Base-by-base conservation (phyloP, 2,888 invertebrate genomes). In the Sepiola atlantica region DNA sequence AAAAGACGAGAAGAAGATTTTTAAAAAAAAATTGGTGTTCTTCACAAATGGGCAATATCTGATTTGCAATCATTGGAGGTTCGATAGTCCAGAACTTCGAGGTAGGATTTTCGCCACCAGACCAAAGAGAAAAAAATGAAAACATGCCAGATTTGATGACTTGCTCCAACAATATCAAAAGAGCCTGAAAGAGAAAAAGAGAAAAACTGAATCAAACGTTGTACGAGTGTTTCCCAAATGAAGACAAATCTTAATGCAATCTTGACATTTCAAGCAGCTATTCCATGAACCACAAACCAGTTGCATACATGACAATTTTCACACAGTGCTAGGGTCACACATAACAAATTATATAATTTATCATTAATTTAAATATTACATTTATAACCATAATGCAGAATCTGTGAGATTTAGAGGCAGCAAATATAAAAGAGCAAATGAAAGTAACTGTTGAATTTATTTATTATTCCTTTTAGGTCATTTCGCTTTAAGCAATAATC, bases 91-190 rank as follows among this genome's bases (percentile, higher is more conserved):
- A 97, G 95, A 35, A 97, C 95, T 55, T 97, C 96, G 54, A 97
- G 94, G 21, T 97, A 99, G 10, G 98, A 98, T 97, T 98, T 98
- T 97, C 99, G 99, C 99, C 99, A 99, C 97, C 99, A 99, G 97
- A 99, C 98, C 93, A 99, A 98, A 0, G 99, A 99, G 0, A 98
- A 98, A 16, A 99, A 98, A 0, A 99, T 98, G 94, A 99, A 98
- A 55, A 99, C 98, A 97, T 99, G 99, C 99, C 99, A 99, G 98
- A 99, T 98, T 97, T 99, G 99, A 97, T 99, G 99, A 77, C 99
- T 99, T 96, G 99, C 99, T 0, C 99, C 99, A 92, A 99, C 98
- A 97, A 98, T 99, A 97, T 77, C 77, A 77, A 77, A 77, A 77
- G n/a, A 77, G 21, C 77, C 77, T 77, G 77, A 77, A 77, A 77